phyloP scores from a whole-genome alignment of 2,888 invertebrate genomes.

The Cordilura impudica region DNA sequence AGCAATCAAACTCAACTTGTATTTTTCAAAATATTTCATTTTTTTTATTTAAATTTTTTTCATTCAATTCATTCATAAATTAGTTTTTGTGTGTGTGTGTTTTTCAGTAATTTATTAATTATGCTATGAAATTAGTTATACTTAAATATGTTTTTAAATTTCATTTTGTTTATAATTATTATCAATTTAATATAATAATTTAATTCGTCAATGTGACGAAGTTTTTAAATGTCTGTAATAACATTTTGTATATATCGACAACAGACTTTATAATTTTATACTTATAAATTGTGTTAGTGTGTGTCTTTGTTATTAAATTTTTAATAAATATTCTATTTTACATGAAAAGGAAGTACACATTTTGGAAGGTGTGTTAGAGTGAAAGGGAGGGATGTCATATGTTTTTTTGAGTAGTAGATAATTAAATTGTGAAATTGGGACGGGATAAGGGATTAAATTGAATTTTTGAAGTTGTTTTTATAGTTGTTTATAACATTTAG shows the following conservation, averaged over 20 bases:
- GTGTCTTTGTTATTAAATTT: slow-evolving; percentile 10
- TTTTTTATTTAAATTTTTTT: slow-evolving; percentile 52
- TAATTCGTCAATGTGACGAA: slow-evolving; percentile 79
- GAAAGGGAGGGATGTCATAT: background rate
- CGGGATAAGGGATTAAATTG: slow-evolving; percentile 4
- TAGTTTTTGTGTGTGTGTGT: slow-evolving; percentile 40
- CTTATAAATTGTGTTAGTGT: slow-evolving; percentile 50
- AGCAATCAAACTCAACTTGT: slow-evolving; percentile 20
- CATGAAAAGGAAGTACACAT: slow-evolving; percentile 25
- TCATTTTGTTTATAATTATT: slow-evolving; percentile 34
- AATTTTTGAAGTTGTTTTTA: background rate
- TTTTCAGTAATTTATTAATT: slow-evolving; percentile 54
- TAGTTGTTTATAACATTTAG: slow-evolving; percentile 47
- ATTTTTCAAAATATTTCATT: slow-evolving; percentile 62
- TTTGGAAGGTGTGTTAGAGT: background rate
- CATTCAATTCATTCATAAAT: slow-evolving; percentile 60
- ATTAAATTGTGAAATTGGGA: slow-evolving; percentile 13
- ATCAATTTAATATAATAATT: slow-evolving; percentile 70
- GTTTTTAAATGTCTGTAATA: slow-evolving; percentile 76
- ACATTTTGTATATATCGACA: slow-evolving; percentile 73
- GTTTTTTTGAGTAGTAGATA: background rate
- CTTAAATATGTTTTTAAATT: slow-evolving; percentile 49
- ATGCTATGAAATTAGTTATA: slow-evolving; percentile 59
- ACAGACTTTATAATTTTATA: slow-evolving; percentile 73
- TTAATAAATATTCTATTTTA: slow-evolving; percentile 30